These are phyloP conservation scores for Hermaeophaga mercurialis DNA, from an alignment of 2,888 invertebrate species.

Conservation along the genomic window DNA sequence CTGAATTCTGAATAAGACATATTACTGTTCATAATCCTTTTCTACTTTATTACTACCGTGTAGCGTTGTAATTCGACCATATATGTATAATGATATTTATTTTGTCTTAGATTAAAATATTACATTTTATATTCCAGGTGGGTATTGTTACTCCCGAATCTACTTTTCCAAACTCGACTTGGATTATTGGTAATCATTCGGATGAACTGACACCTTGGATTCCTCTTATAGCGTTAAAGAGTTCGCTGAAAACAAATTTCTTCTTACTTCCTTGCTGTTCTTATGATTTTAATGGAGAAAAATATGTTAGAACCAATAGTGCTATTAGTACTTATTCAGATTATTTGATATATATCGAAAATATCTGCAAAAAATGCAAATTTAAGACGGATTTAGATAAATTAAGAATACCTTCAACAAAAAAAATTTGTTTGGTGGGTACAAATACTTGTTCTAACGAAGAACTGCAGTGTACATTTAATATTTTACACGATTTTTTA, in stretches of 20 bases:
- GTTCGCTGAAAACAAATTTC: conserved; percentile 76
- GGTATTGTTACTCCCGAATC: conserved; percentile 67
- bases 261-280: conserved; percentile 96
- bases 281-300: conserved; percentile 85
- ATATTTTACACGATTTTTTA: conserved; percentile 37
- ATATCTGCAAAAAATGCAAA: conserved; percentile 70
- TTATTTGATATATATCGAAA: conserved; percentile 69
- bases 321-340: conserved; percentile 78
- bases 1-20: too few species aligned
- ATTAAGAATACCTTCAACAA: conserved; percentile 95
- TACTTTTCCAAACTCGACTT: conserved; percentile 76
- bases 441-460: conserved; percentile 44
- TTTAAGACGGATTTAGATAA: conserved; percentile 78
- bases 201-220: conserved; percentile 99
- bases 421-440: conserved; percentile 81
- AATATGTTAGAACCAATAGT: conserved; percentile 76
- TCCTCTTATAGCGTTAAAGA: conserved; percentile 85
- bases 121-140: conserved; percentile 58
- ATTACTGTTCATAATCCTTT: too few species aligned
- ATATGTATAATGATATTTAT: too few species aligned
- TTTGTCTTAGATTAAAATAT: too few species aligned
- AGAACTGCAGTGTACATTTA: conserved; percentile 22
- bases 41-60: too few species aligned
- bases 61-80: too few species aligned
- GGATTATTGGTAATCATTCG: conserved; percentile 98